Evolutionary conservation across 2,797 vertebrate genomes (phyloP).

Genomic region (Lates japonicus): DNA sequence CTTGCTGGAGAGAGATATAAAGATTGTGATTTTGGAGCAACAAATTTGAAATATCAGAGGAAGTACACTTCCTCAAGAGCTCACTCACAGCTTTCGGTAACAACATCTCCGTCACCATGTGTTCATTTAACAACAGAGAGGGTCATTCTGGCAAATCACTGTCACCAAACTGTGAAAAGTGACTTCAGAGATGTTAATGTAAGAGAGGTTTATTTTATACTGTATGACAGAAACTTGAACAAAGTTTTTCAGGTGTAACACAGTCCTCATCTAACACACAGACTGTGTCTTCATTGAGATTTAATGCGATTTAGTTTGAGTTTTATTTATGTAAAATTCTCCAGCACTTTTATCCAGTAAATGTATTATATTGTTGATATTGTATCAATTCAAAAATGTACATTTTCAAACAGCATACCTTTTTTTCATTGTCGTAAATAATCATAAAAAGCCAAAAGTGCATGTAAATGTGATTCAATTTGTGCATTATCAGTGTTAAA

Average conservation of each 20-base stretch:
- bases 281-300: background rate
- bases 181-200: background rate
- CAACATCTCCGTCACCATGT: background rate
- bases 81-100: background rate
- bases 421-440: background rate
- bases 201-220: conserved; percentile 8
- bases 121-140: too few species aligned
- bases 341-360: background rate
- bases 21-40: background rate
- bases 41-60: background rate
- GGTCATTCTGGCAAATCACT: background rate
- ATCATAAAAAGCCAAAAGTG: too few species aligned
- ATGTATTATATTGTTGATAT: background rate
- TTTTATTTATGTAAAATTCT: background rate
- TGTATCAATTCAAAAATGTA: background rate
- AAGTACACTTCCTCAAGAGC: background rate
- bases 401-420: background rate
- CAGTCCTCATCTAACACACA: background rate
- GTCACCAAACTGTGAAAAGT: conserved; percentile 2
- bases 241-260: background rate
- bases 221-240: background rate
- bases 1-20: background rate
- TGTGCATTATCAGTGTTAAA: background rate
- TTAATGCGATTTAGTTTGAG: background rate
- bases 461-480: background rate